Percentiles rank a stretch among this genome's conserved stretches.
Evolutionary conservation across 2,113 vertebrate species (phyloP).

Genomic region (Rynchops niger): DNA sequence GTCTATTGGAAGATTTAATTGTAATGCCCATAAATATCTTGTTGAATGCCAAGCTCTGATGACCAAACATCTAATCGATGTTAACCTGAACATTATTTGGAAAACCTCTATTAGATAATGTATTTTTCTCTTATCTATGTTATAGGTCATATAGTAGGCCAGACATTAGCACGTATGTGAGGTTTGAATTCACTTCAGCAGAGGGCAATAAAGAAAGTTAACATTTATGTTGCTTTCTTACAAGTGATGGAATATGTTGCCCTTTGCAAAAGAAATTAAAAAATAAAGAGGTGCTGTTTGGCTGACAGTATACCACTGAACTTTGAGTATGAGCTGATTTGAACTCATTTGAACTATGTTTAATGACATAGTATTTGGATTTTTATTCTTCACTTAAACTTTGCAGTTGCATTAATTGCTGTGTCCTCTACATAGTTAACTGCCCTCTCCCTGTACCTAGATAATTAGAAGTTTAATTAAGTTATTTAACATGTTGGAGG

Average conservation of each 20-base stretch:
- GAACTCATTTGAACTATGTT: neutral
- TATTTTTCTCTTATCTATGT: neutral
- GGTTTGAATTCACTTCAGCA: neutral
- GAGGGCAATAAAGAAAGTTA: neutral
- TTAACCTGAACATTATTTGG: neutral
- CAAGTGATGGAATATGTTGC: neutral
- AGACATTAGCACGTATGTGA: neutral
- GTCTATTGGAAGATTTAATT: neutral
- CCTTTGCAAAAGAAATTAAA: neutral
- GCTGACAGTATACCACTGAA: neutral
- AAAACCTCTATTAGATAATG: neutral
- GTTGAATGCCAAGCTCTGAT: neutral
- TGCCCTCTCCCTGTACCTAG: neutral
- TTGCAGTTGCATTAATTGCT: neutral
- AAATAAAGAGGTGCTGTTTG: neutral
- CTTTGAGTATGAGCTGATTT: neutral
- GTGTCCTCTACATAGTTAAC: neutral
- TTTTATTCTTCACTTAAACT: neutral
- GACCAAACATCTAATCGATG: neutral
- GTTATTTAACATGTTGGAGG: neutral
- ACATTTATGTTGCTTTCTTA: neutral
- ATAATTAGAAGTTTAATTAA: neutral
- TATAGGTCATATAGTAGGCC: neutral
- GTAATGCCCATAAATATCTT: neutral
- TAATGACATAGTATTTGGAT: neutral